Conservation (phyloP, 1,140 invertebrate species). For the Yoshiicerus persimilis region DNA sequence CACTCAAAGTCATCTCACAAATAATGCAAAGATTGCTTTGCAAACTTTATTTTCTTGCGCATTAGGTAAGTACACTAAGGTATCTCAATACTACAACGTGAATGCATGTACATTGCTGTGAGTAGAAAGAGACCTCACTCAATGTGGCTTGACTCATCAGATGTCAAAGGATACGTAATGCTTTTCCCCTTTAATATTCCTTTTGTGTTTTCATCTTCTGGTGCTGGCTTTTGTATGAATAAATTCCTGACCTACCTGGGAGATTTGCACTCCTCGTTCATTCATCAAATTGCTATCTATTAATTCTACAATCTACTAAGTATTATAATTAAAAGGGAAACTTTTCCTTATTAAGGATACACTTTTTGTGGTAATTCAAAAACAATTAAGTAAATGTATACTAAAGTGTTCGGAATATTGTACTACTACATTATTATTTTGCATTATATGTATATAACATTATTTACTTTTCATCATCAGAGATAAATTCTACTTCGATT, state of each 20-base stretch:
- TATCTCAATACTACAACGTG: background rate
- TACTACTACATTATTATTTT: too few species aligned
- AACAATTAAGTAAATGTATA: background rate
- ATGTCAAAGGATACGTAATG: background rate
- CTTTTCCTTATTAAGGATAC: background rate
- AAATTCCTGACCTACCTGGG: slow-evolving; percentile 11
- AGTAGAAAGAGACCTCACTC: background rate
- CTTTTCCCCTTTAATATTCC: background rate
- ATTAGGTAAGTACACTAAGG: too few species aligned
- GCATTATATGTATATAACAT: too few species aligned
- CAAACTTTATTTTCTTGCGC: background rate
- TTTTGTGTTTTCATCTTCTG: background rate
- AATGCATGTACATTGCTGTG: too few species aligned
- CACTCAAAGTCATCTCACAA: background rate
- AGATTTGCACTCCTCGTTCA: background rate
- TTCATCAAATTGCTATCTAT: background rate
- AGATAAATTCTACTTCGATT: too few species aligned
- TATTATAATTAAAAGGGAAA: background rate
- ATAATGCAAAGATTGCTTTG: background rate
- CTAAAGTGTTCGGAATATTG: too few species aligned
- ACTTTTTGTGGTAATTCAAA: background rate
- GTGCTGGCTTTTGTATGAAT: background rate
- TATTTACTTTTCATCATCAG: too few species aligned
- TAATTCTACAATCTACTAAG: background rate
- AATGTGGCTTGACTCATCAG: background rate